A percentile compares a stretch with the other conserved stretches of the same genome.
Conservation (phyloP, 1,140 invertebrate species). For the Branchinecta lindahli region DNA sequence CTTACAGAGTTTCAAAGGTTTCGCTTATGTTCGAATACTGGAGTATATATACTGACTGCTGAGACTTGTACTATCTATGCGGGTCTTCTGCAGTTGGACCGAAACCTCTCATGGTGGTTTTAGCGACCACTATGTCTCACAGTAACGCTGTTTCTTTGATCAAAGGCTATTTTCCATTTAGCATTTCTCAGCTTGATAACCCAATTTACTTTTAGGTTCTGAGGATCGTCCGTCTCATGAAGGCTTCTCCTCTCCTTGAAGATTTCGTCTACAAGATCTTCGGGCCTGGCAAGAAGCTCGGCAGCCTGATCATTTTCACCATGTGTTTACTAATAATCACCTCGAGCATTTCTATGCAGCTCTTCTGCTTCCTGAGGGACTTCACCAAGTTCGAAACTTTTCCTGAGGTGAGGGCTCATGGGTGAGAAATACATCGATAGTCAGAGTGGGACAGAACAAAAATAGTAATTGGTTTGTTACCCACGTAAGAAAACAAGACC, state of each 20-base stretch:
- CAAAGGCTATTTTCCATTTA: too few relatives aligned
- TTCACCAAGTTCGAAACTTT: constrained; percentile 98
- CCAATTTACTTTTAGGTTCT: constrained; percentile 50
- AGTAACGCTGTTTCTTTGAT: too few relatives aligned
- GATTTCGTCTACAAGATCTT: constrained; percentile 99
- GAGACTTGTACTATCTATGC: too few relatives aligned
- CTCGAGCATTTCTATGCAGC: constrained; percentile 95
- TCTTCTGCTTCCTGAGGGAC: constrained; percentile 87
- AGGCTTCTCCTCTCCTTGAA: constrained; percentile 95
- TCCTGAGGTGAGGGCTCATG: constrained; percentile 54
- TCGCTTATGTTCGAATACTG: too few relatives aligned
- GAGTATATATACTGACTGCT: too few relatives aligned
- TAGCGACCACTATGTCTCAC: too few relatives aligned
- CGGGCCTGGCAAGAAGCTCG: constrained; percentile 95
- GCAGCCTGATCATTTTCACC: constrained; percentile 95
- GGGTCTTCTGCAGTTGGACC: too few relatives aligned
- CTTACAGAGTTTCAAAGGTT: too few relatives aligned
- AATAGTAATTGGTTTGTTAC: too few relatives aligned
- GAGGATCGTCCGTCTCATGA: constrained; percentile 84
- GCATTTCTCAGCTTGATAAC: neutral
- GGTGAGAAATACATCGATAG: neutral
- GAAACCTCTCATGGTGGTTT: too few relatives aligned
- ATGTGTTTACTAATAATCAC: constrained; percentile 98
- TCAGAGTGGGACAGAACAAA: too few relatives aligned
- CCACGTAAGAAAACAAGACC: too few relatives aligned